A percentile compares a stretch with the other conserved stretches of the same genome.
Evolutionary conservation across 2,113 vertebrate genomes (phyloP).

Genomic region (Caranx ignobilis): DNA sequence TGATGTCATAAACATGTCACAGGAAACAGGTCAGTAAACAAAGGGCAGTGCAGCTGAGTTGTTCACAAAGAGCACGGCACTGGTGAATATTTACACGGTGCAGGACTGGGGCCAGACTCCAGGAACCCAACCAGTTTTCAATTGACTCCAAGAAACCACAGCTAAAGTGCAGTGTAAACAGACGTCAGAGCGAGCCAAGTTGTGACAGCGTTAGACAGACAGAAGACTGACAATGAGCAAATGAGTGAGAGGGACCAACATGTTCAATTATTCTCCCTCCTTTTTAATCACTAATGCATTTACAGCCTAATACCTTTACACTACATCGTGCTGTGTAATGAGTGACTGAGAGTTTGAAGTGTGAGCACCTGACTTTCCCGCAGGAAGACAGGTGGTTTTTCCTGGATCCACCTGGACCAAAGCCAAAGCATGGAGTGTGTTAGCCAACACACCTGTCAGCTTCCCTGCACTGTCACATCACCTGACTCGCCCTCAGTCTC

Average conservation of each 20-base stretch:
- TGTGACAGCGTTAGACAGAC: neutral
- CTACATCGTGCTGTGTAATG: neutral
- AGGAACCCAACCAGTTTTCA: slow-evolving; percentile 50
- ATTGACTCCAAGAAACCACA: slow-evolving; percentile 32
- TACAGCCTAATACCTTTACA: neutral
- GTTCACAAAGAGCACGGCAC: neutral
- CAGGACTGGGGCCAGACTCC: slow-evolving; percentile 33
- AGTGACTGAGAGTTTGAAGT: slow-evolving; percentile 9
- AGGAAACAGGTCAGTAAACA: slow-evolving; percentile 49
- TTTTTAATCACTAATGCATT: slow-evolving; percentile 38
- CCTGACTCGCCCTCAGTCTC: neutral
- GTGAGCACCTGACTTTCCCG: slow-evolving; percentile 28
- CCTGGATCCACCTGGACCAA: slow-evolving; percentile 11
- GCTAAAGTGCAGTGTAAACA: slow-evolving; percentile 30
- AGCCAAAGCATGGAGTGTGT: slow-evolving; percentile 39
- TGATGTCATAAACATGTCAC: slow-evolving; percentile 41
- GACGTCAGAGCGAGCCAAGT: neutral
- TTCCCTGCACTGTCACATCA: slow-evolving; percentile 27
- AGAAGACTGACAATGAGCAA: neutral
- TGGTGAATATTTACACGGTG: slow-evolving; percentile 53
- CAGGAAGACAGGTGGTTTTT: slow-evolving; percentile 22
- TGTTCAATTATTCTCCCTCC: slow-evolving; percentile 1
- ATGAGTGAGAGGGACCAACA: neutral
- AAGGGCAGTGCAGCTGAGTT: slow-evolving; percentile 8
- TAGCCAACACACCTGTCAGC: slow-evolving; percentile 11